phyloP scores from a whole-genome alignment of 2,888 invertebrate genomes.

The Ceratothoa steindachneri region DNA sequence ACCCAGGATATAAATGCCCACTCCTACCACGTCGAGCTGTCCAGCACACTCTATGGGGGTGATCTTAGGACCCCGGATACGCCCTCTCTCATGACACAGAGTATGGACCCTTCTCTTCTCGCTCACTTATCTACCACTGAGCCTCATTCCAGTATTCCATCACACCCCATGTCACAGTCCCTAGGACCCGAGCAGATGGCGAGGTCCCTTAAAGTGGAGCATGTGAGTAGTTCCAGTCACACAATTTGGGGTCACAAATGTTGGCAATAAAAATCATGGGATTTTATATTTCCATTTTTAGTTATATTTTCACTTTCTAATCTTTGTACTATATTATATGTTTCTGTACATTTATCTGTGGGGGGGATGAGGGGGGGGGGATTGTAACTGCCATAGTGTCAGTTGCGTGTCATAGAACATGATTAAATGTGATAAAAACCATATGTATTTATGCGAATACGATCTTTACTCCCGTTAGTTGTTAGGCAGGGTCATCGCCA shows the following conservation, averaged over 20 bases:
- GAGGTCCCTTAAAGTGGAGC: slow-evolving; percentile 12
- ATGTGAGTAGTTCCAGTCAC: too few species aligned
- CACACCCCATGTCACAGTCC: slow-evolving; percentile 37
- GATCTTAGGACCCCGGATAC: slow-evolving; percentile 45
- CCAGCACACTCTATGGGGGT: slow-evolving; percentile 45
- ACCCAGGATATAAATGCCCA: slow-evolving; percentile 13
- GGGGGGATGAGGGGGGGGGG: too few species aligned
- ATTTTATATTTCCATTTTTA: neutral
- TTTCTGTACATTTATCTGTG: too few species aligned
- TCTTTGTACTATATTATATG: neutral
- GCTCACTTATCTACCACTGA: slow-evolving; percentile 23
- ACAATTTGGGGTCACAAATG: too few species aligned
- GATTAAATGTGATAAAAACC: too few species aligned
- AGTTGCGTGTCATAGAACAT: too few species aligned
- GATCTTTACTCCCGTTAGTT: too few species aligned
- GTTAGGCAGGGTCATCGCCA: too few species aligned
- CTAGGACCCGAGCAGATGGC: slow-evolving; percentile 45
- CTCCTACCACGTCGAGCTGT: slow-evolving; percentile 43
- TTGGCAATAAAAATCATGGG: neutral
- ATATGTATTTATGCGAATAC: too few species aligned
- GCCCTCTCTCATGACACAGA: slow-evolving; percentile 47
- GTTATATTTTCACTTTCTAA: neutral
- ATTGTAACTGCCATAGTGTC: too few species aligned
- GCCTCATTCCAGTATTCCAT: neutral
- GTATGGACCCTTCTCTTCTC: slow-evolving; percentile 47